These are phyloP conservation scores for Gymnothorax reevesii DNA, from an alignment of 2,797 vertebrate genomes.

Conservation along the genomic window DNA sequence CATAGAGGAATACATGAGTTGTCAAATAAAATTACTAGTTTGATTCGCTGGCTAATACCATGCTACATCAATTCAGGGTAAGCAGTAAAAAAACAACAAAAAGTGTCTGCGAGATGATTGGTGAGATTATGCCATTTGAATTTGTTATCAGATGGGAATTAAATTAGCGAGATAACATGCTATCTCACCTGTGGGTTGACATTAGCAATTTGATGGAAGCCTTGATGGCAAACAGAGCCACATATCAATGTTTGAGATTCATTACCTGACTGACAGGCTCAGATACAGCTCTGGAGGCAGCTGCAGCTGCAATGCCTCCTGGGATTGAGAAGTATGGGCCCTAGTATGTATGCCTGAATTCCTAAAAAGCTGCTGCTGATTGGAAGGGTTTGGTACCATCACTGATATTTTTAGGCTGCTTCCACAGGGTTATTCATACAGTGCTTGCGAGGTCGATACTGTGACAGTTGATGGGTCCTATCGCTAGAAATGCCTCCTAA, in stretches of 20 bases:
- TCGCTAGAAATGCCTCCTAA: neutral
- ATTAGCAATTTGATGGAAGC: neutral
- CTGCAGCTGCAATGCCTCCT: neutral
- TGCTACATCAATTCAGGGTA: neutral
- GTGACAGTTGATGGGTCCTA: neutral
- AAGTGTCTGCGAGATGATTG: neutral
- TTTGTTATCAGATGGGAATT: neutral
- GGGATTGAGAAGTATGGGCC: neutral
- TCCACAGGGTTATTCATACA: neutral
- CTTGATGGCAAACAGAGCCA: neutral
- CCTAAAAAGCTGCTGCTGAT: neutral
- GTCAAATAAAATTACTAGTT: neutral
- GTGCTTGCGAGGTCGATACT: neutral
- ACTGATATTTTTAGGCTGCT: neutral
- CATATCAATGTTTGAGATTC: neutral
- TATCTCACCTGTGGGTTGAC: neutral
- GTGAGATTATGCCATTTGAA: neutral
- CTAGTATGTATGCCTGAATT: neutral
- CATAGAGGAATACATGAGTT: no score
- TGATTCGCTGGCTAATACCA: neutral
- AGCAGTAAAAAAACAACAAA: neutral
- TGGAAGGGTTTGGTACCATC: neutral
- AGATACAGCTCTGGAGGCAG: neutral
- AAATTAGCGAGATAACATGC: neutral
- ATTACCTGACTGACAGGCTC: neutral